A percentile compares a stretch with the other conserved stretches of the same genome.
phyloP scores from a whole-genome alignment of 1,140 invertebrate genomes.

The Eumeta japonica region DNA sequence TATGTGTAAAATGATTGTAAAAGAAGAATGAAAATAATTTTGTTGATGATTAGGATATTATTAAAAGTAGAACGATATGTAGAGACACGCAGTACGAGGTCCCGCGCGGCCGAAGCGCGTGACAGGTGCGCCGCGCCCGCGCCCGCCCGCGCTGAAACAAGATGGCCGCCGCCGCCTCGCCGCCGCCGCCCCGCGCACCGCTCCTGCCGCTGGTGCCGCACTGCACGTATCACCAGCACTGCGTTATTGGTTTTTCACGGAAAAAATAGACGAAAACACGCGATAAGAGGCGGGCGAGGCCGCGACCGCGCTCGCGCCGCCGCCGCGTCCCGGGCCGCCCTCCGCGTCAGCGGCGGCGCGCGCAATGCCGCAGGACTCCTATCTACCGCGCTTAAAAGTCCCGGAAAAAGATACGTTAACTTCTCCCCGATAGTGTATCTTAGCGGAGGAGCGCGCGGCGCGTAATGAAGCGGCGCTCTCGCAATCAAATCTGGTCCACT shows the following conservation, averaged over 20 bases:
- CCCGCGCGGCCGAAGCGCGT: too few species aligned
- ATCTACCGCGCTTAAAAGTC: background rate
- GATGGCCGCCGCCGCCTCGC: slow-evolving; percentile 36
- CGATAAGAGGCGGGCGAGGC: slow-evolving; percentile 48
- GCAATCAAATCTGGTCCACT: slow-evolving; percentile 47
- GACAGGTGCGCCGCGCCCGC: slow-evolving; percentile 8
- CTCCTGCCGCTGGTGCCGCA: slow-evolving; percentile 3
- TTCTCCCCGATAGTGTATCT: slow-evolving; percentile 20
- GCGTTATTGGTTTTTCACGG: slow-evolving; percentile 47
- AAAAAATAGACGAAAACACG: slow-evolving; percentile 47
- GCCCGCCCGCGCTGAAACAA: slow-evolving; percentile 29
- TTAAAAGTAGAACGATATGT: too few species aligned
- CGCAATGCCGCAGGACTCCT: slow-evolving; percentile 2
- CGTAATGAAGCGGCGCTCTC: slow-evolving; percentile 34
- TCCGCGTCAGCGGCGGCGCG: slow-evolving; percentile 3
- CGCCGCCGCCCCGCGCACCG: slow-evolving; percentile 9
- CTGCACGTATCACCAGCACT: too few species aligned
- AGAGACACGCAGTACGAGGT: too few species aligned
- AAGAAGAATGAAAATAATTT: too few species aligned
- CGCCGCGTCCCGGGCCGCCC: background rate
- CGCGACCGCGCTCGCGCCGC: slow-evolving; percentile 3
- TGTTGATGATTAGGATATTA: too few species aligned
- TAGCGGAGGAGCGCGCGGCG: slow-evolving; percentile 11
- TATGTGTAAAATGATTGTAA: too few species aligned
- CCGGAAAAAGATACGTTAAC: slow-evolving; percentile 6